Base-by-base conservation (phyloP, 2,888 invertebrate genomes). In the Mimachlamys varia region DNA sequence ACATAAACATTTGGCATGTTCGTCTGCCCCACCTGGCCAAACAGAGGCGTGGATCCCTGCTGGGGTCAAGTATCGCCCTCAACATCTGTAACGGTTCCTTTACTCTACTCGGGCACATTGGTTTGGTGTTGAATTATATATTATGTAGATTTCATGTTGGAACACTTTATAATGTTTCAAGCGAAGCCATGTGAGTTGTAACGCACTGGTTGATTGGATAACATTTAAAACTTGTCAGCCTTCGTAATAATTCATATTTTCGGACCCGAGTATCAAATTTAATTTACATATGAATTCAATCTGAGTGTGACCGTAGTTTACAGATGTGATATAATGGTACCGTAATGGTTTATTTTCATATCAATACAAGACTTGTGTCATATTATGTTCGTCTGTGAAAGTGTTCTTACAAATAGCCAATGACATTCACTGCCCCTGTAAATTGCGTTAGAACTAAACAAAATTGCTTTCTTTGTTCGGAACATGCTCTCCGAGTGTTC, bases 41-140 rank as follows among this genome's bases (percentile, higher is more conserved):
- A 76, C 76, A 76, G 33, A 76, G 76, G 76, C 76, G 33, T 33
- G 12, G 27, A 33, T n/a, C 76, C 76, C 76, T 7, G 76, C 76
- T 76, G 76, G 27, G 76, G 76, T 76, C 76, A 76, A 76, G 76
- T 76, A 33, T 76, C 76, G 27, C 76, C 76, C 33, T 33, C 27
- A 2, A 76, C 76, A 76, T 76, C 76, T 76, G 27, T 76, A 33
- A 76, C 19, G 7, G 13, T 27, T 76, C 33, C 19, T 62, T 3
- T n/a, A 62, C 22, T 4, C 10, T 62, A n/a, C 22, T 62, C 19
- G 0, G 62, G 62, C n/a, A n/a, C 7, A 44, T 44, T 44, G 3
- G 44, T n/a, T 5, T n/a, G 7, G n/a, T 62, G n/a, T 62, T n/a
- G 62, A 19, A 62, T 0, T 5, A 62, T 1, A 44, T 44, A 44